Evolutionary conservation across 2,888 invertebrate genomes (phyloP).

Genomic region (Ophion slaviceki): DNA sequence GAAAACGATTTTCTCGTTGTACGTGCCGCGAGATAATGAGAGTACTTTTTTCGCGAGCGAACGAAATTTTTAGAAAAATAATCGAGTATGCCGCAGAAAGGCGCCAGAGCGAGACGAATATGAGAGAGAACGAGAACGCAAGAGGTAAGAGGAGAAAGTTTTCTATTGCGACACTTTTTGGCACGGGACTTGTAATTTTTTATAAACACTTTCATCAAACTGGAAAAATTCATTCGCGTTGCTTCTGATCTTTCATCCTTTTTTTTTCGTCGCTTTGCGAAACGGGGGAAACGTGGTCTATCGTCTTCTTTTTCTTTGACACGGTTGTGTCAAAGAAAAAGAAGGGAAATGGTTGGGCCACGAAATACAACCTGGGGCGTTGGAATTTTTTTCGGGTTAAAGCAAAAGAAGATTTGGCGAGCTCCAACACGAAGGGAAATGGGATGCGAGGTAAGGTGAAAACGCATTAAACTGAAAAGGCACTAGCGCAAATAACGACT

Average conservation of each 20-base stretch:
- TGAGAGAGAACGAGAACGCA: not conserved
- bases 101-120: no score
- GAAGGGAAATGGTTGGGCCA: not conserved
- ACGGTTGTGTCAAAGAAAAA: not conserved
- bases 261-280: constrained; percentile 19
- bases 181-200: constrained; percentile 4
- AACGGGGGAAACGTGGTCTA: constrained; percentile 31
- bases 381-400: constrained; percentile 37
- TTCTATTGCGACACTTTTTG: constrained; percentile 2
- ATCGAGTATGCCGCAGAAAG: not conserved
- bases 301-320: no score
- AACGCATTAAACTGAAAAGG: constrained; percentile 58
- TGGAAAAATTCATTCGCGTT: constrained; percentile 39
- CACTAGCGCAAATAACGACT: constrained; percentile 59
- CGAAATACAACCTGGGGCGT: constrained; percentile 39
- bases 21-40: constrained; percentile 1
- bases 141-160: not conserved
- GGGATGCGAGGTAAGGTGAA: not conserved
- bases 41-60: constrained; percentile 2
- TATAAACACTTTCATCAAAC: constrained; percentile 31
- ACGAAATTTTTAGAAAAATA: not conserved
- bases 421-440: constrained; percentile 10
- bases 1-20: constrained; percentile 20
- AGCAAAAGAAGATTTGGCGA: constrained; percentile 39
- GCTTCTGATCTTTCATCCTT: constrained; percentile 23